Base-by-base conservation (phyloP, 2,888 invertebrate species). In the Drosophila parthenogenetica region DNA sequence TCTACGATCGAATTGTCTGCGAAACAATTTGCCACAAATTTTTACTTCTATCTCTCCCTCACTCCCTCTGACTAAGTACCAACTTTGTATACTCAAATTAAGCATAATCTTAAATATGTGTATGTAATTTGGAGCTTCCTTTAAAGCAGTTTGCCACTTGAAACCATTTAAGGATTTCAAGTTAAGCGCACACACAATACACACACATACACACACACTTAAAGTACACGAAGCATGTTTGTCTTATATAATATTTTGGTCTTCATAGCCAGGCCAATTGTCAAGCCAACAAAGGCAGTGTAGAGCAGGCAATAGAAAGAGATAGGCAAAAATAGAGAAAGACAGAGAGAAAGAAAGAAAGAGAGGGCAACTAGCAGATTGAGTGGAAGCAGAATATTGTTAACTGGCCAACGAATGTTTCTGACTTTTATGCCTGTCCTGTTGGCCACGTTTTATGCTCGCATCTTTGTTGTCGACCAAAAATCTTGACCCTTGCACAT, bases 401-500 rank as follows among this genome's bases (percentile, higher is more conserved):
- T 43, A 45, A 35, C 29, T 46, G 69, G 16, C 25, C 50, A 55
- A 29, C 40, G 54, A 48, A 67, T 79, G 66, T 45, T 55, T 51
- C 54, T 48, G 69, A 69, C 51, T 77, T 71, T 67, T 51, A 68
- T 70, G 70, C 59, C 73, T 63, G 49, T 40, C 22, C 46, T 17
- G 32, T 4, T 35, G 43, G 46, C 50, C 29, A 53, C 10, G 43
- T 40, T 53, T 11, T 35, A 5, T 37, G 32, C 35, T 19, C 43
- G 10, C 61, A 59, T 22, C 66, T 40, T 50, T 65, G 62, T 53
- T 77, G 75, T 65, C 68, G 77, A 71, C 77, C 35, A 35, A 45
- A 57, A 50, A 51, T 71, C 68, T 61, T 75, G 77, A 71, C 79
- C 71, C 62, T 49, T 61, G 71, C 64, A 65, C 25, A 46, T 43